phyloP scores from a whole-genome alignment of 2,888 invertebrate genomes.

The Nebria salina region DNA sequence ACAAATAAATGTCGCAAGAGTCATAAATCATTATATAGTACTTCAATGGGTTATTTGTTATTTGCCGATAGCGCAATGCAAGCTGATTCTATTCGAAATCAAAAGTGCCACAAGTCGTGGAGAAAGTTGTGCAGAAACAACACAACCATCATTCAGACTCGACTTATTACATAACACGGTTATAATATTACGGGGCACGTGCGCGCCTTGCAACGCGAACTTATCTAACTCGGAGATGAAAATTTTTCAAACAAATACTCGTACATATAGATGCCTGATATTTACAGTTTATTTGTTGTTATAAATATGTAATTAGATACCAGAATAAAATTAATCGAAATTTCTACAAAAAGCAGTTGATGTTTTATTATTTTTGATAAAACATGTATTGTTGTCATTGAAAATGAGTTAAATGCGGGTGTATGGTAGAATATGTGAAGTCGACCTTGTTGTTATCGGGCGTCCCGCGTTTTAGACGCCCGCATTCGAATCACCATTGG shows the following conservation, averaged over 20 bases:
- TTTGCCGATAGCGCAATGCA: background rate
- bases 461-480: background rate
- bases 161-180: background rate
- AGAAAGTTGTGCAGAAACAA: background rate
- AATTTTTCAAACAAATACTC: background rate
- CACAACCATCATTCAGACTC: background rate
- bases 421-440: background rate
- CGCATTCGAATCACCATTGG: background rate
- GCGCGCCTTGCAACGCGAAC: background rate
- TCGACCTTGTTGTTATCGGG: background rate
- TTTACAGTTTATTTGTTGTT: background rate
- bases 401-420: background rate
- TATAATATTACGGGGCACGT: background rate
- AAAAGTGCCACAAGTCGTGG: constrained; percentile 1
- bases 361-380: background rate
- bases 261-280: background rate
- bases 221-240: background rate
- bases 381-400: background rate
- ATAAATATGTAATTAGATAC: too few relatives aligned
- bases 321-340: too few relatives aligned
- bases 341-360: background rate
- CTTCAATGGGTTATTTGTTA: background rate
- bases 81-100: background rate
- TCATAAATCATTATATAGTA: background rate
- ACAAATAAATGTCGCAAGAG: background rate